phyloP scores from a whole-genome alignment of 1,140 invertebrate species.

The Drosophila punjabiensis region DNA sequence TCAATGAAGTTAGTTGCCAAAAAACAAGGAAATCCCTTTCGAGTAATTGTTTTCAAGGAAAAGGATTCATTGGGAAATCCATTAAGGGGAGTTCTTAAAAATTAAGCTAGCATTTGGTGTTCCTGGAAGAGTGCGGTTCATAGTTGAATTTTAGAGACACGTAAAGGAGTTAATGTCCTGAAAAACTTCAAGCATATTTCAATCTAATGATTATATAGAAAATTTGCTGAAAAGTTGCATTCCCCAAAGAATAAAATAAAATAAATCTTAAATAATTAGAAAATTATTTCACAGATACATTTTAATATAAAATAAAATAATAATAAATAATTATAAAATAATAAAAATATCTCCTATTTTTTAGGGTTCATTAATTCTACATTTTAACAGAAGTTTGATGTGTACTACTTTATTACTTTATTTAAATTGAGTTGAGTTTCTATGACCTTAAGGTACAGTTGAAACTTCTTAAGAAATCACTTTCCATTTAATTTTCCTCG shows the following conservation, averaged over 20 bases:
- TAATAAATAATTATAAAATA: not conserved
- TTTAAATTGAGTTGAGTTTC: not conserved
- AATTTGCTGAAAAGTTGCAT: not conserved
- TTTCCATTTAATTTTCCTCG: conserved; percentile 15
- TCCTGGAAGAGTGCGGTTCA: not conserved
- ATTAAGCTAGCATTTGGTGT: not conserved
- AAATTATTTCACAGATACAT: not conserved
- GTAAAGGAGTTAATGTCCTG: not conserved
- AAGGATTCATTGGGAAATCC: conserved; percentile 2
- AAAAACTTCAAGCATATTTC: not conserved
- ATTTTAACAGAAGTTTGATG: too few species aligned
- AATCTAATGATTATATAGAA: not conserved
- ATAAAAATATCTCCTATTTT: too few species aligned
- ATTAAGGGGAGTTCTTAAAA: conserved; percentile 9
- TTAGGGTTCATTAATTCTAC: too few species aligned
- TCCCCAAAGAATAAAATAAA: not conserved
- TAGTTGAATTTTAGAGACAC: not conserved
- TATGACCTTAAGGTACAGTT: conserved; percentile 20
- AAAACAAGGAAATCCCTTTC: not conserved
- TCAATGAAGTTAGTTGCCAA: not conserved
- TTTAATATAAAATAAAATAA: not conserved
- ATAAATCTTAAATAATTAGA: not conserved
- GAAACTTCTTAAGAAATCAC: conserved; percentile 2
- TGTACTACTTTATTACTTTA: too few species aligned
- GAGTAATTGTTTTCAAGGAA: conserved; percentile 9